Percentiles rank a stretch among this genome's conserved stretches.
phyloP scores from a whole-genome alignment of 1,140 invertebrate species.

The Lepeophtheirus salmonis region DNA sequence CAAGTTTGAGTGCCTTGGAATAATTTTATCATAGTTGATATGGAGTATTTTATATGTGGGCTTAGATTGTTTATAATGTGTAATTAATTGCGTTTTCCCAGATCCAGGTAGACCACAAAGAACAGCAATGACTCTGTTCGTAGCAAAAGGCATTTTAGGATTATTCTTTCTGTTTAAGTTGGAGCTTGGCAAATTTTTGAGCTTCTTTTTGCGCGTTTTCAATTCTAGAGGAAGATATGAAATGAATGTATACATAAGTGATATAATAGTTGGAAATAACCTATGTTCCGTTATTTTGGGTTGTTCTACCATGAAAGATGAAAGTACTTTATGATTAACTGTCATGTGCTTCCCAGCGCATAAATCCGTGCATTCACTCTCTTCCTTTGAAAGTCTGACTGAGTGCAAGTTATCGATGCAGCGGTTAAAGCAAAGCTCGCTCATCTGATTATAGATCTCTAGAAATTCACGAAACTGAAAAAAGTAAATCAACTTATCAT shows the following conservation, averaged over 20 bases:
- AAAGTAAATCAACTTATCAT: too few relatives aligned
- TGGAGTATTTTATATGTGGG: neutral
- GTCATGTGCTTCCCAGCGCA: conserved; percentile 1
- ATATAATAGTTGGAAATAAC: neutral
- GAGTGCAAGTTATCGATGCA: neutral
- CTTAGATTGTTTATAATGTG: neutral
- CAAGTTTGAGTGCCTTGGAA: neutral
- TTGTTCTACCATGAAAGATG: conserved; percentile 2
- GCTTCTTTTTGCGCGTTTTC: conserved; percentile 5
- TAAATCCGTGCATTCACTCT: neutral
- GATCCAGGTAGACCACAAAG: neutral
- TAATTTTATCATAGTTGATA: neutral
- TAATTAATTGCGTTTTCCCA: too few relatives aligned
- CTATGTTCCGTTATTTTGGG: conserved; percentile 1
- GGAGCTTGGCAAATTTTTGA: neutral
- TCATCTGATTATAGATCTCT: neutral
- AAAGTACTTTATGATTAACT: neutral
- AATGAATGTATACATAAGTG: neutral
- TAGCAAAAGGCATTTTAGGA: neutral
- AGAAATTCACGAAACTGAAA: conserved; percentile 1
- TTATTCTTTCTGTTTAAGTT: neutral
- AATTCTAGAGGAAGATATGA: neutral
- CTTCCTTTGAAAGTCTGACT: neutral
- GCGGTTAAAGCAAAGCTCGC: neutral
- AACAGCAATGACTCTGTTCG: too few relatives aligned